These are phyloP conservation scores for Parnassius orleans DNA, from an alignment of 2,888 invertebrate species.

Conservation along the genomic window DNA sequence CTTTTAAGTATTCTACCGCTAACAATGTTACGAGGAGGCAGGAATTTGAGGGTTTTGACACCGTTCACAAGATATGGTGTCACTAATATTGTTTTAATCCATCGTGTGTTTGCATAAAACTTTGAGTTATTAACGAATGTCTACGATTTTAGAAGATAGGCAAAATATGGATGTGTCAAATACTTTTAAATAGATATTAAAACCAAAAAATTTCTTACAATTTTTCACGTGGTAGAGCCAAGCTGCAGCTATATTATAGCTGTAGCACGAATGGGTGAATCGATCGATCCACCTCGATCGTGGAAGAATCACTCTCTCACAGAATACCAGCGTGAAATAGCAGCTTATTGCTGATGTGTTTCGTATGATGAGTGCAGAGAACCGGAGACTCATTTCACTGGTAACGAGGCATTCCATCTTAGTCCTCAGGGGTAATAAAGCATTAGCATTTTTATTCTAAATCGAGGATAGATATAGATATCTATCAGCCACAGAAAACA, in stretches of 20 bases:
- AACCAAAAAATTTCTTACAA: neutral
- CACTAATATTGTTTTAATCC: conserved; percentile 61
- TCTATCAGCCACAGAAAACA: no score
- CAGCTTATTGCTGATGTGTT: no score
- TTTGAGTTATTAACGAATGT: conserved; percentile 21
- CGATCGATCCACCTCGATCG: no score
- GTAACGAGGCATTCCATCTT: no score
- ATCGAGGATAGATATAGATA: no score
- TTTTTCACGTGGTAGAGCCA: neutral
- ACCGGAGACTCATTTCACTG: no score
- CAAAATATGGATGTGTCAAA: conserved; percentile 25
- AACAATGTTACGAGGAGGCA: conserved; percentile 41
- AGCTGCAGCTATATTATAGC: neutral
- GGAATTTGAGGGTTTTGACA: conserved; percentile 28
- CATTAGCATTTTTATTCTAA: no score
- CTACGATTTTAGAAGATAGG: conserved; percentile 21
- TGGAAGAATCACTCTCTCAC: no score
- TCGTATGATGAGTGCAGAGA: no score
- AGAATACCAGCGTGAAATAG: no score
- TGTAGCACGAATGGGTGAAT: no score
- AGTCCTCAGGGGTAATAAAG: no score
- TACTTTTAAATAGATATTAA: neutral
- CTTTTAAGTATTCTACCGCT: conserved; percentile 43
- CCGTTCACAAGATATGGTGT: conserved; percentile 37
- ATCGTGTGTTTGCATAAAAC: conserved; percentile 48